Conservation (phyloP, 35 echinoderm and acorn worm species). For the Diadema setosum region DNA sequence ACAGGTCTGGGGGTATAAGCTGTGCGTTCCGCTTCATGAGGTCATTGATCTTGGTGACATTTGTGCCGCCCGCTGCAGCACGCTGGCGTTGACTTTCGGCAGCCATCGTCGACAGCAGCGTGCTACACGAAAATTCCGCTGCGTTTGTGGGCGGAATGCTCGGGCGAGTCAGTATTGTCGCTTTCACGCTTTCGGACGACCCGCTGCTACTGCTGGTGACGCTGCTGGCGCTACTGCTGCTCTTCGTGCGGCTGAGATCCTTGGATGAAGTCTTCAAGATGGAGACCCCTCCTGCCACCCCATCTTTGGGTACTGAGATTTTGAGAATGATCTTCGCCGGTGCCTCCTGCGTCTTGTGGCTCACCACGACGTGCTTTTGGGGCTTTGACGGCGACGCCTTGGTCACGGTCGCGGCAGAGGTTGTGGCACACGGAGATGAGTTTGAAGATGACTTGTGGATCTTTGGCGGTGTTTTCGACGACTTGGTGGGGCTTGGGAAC, state of each 20-base stretch:
- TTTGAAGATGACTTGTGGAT: constrained; percentile 1
- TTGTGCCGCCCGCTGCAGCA: constrained; percentile 5
- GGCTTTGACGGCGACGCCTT: not conserved
- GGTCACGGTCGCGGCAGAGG: not conserved
- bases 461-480: constrained; percentile 1
- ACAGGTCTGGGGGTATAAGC: constrained; percentile 1
- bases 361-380: constrained; percentile 6
- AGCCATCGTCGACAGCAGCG: constrained; percentile 78
- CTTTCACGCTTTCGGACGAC: not conserved
- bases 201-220: not conserved
- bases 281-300: not conserved
- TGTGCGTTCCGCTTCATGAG: constrained; percentile 31
- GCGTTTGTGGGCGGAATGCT: not conserved
- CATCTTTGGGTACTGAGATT: not conserved
- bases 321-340: not conserved
- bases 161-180: not conserved
- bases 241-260: not conserved
- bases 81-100: constrained; percentile 73
- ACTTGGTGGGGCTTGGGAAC: not conserved
- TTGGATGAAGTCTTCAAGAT: not conserved
- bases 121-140: constrained; percentile 63
- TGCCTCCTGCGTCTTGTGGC: not conserved
- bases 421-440: not conserved
- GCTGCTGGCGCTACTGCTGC: constrained; percentile 3
- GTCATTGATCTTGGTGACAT: not conserved